These are phyloP conservation scores for Styela plicata DNA, from an alignment of 23 tunicate genomes.

Conservation along the genomic window DNA sequence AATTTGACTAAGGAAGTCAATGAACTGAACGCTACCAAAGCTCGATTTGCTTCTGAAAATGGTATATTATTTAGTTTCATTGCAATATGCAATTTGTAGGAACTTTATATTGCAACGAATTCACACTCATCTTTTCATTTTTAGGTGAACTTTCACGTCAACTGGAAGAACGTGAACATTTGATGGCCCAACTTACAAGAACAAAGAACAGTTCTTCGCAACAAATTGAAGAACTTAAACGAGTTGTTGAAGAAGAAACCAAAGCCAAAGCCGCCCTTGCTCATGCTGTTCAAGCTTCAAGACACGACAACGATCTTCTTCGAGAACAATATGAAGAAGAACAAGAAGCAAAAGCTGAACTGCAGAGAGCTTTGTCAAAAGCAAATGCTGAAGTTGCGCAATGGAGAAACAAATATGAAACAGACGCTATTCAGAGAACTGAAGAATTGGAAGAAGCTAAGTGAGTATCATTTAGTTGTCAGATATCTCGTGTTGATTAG, in stretches of 20 bases:
- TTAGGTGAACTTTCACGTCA: slow-evolving; percentile 40
- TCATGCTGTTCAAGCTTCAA: slow-evolving; percentile 50
- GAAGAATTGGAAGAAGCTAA: slow-evolving; percentile 78
- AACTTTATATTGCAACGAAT: background rate
- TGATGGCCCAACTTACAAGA: slow-evolving; percentile 68
- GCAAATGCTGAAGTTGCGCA: slow-evolving; percentile 91
- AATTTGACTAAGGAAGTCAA: slow-evolving; percentile 84
- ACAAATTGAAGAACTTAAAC: slow-evolving; percentile 82
- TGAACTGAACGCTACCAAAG: slow-evolving; percentile 52
- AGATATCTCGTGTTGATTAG: background rate
- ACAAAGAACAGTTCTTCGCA: slow-evolving; percentile 50
- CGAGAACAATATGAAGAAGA: slow-evolving; percentile 93
- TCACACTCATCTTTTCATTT: background rate
- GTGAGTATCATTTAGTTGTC: background rate
- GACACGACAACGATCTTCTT: slow-evolving; percentile 71
- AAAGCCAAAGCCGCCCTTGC: slow-evolving; percentile 33
- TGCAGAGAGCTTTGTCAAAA: slow-evolving; percentile 78
- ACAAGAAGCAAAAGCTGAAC: slow-evolving; percentile 82
- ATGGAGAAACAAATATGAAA: slow-evolving; percentile 91
- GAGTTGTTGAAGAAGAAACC: slow-evolving; percentile 66
- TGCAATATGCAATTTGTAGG: background rate
- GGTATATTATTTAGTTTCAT: slow-evolving; percentile 8
- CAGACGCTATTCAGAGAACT: slow-evolving; percentile 90
- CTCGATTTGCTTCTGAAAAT: slow-evolving; percentile 48
- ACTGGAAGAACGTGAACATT: slow-evolving; percentile 84